These are phyloP conservation scores for Myxocyprinus asiaticus DNA, from an alignment of 2,113 vertebrate genomes.

Conservation along the genomic window DNA sequence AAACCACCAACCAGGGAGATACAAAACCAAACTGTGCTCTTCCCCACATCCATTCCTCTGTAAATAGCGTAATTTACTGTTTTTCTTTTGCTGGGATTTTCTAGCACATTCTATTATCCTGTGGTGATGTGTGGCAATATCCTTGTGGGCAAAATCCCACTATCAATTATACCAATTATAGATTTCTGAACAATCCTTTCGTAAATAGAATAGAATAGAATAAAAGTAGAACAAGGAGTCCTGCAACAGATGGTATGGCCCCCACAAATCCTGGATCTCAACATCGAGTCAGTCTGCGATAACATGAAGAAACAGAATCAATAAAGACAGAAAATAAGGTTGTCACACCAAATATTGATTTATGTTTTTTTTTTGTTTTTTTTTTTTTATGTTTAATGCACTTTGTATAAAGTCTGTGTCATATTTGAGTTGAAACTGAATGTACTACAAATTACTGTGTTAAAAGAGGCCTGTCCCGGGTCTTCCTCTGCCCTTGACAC, in stretches of 20 bases:
- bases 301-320: too few relatives aligned
- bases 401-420: too few relatives aligned
- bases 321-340: too few relatives aligned
- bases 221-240: too few relatives aligned
- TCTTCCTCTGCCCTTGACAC: neutral
- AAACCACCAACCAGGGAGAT: neutral
- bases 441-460: neutral
- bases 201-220: too few relatives aligned
- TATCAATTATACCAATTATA: neutral
- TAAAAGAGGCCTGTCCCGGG: neutral
- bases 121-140: conserved; percentile 10
- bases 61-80: neutral
- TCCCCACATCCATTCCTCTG: neutral
- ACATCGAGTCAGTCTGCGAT: too few relatives aligned
- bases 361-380: too few relatives aligned
- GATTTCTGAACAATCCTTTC: too few relatives aligned
- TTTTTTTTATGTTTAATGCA: too few relatives aligned
- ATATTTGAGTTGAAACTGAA: neutral
- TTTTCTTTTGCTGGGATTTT: neutral
- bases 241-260: too few relatives aligned
- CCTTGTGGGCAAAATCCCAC: conserved; percentile 25
- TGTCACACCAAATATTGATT: too few relatives aligned
- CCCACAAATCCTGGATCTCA: too few relatives aligned
- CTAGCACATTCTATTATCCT: neutral
- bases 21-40: neutral